Conservation (phyloP, 2,888 invertebrate genomes). For the Isoperla grammatica region DNA sequence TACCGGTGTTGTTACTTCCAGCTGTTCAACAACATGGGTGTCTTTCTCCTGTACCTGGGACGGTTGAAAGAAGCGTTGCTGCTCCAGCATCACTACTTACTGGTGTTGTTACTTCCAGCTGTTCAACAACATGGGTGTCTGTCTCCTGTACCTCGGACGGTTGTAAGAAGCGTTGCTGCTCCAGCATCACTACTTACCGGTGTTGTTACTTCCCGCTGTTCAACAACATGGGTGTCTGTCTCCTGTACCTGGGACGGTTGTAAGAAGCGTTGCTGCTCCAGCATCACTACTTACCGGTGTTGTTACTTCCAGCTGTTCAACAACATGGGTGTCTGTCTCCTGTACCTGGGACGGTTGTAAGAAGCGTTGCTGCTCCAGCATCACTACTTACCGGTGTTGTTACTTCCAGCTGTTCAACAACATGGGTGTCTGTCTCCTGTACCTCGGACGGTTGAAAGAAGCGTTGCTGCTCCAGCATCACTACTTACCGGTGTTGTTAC, state of each 20-base stretch:
- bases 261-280: conserved; percentile 78
- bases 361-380: conserved; percentile 78
- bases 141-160: conserved; percentile 84
- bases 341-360: conserved; percentile 85
- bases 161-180: conserved; percentile 81
- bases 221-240: conserved; percentile 91
- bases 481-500: no score
- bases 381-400: no score
- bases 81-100: no score
- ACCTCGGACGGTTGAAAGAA: conserved; percentile 83
- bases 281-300: no score
- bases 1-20: no score
- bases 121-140: conserved; percentile 89
- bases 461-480: conserved; percentile 75
- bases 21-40: conserved; percentile 89
- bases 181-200: no score
- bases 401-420: conserved; percentile 80
- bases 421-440: conserved; percentile 86
- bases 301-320: conserved; percentile 74
- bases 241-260: conserved; percentile 83
- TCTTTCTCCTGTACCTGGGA: conserved; percentile 87
- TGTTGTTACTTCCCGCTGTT: conserved; percentile 67
- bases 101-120: no score
- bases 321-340: conserved; percentile 86
- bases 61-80: conserved; percentile 81